Base-by-base conservation (phyloP, 2,113 vertebrate genomes). In the Colaptes auratus region DNA sequence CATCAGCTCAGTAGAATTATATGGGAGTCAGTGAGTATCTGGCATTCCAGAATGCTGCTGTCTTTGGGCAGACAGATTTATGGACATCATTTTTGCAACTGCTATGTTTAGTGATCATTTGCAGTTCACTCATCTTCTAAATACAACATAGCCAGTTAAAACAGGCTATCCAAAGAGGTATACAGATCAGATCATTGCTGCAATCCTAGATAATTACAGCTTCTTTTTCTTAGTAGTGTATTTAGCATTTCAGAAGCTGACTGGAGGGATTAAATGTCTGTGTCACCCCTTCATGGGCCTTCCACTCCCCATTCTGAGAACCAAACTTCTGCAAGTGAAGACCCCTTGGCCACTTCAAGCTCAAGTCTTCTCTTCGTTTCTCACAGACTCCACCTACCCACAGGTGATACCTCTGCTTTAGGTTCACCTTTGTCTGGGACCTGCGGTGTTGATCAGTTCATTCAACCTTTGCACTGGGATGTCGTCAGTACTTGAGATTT, bases 61-160 rank as follows among this genome's bases (percentile, higher is more conserved):
- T 56, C 91, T 90, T 82, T 89, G 56, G 2, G 60, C n/a, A 89
- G 27, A 52, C 70, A 76, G 83, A 85, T 95, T 91, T 92, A 87
- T 36, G 39, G 67, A 86, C 60, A 58, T 27, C 0, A 50, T 67
- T 88, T 88, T 86, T 91, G 53, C 44, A 89, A 77, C 53, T 64
- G 64, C 87, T 80, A 66, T 52, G 82, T 92, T 92, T 86, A 3
- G 1, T 60, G 28, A 82, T 85, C 33, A 36, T 70, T 80, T 89
- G 46, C 46, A 80, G 20, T 46, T 91, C 33, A 24, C n/a, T 72
- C 20, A 44, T 64, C 61, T 86, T 28, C 44, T 88, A n/a, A 86
- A 85, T 44, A 88, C 42, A 80, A 18, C 76, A 48, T 2, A 42
- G 48, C 12, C 5, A 52, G 77, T 67, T 84, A 71, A 86, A 92